phyloP scores from a whole-genome alignment of 2,888 invertebrate genomes.

The Heteromurus nitidus region DNA sequence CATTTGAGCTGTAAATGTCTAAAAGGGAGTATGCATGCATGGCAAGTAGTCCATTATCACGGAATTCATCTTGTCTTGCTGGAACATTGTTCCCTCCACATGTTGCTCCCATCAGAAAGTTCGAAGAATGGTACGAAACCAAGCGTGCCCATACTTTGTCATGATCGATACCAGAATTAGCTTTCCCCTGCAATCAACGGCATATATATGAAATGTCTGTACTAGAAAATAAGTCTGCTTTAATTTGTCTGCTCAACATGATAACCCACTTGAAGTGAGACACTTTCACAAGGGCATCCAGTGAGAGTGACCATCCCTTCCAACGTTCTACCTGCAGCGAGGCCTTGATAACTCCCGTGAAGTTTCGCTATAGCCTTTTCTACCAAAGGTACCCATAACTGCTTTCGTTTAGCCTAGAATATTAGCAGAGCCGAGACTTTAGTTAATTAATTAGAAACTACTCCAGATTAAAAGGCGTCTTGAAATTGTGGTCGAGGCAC shows the following conservation, averaged over 20 bases:
- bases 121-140: constrained; percentile 89
- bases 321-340: constrained; percentile 96
- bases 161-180: constrained; percentile 88
- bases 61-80: constrained; percentile 94
- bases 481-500: too few relatives aligned
- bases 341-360: constrained; percentile 96
- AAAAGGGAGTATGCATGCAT: constrained; percentile 98
- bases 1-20: constrained; percentile 88
- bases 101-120: constrained; percentile 98
- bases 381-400: constrained; percentile 98
- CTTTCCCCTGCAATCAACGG: background rate
- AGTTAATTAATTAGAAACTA: too few relatives aligned
- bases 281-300: constrained; percentile 96
- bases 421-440: too few relatives aligned
- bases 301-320: constrained; percentile 80
- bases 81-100: constrained; percentile 94
- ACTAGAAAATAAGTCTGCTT: background rate
- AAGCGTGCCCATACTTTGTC: constrained; percentile 98
- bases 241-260: constrained; percentile 75
- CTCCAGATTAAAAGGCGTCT: too few relatives aligned
- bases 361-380: constrained; percentile 99
- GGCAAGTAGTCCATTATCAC: constrained; percentile 90
- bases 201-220: background rate
- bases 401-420: constrained; percentile 90
- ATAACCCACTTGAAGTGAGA: constrained; percentile 85